Percentiles rank a stretch among this genome's conserved stretches.
Evolutionary conservation across 53 echinoderm and acorn worm species (phyloP).

Genomic region (Hippasteria phrygiana): DNA sequence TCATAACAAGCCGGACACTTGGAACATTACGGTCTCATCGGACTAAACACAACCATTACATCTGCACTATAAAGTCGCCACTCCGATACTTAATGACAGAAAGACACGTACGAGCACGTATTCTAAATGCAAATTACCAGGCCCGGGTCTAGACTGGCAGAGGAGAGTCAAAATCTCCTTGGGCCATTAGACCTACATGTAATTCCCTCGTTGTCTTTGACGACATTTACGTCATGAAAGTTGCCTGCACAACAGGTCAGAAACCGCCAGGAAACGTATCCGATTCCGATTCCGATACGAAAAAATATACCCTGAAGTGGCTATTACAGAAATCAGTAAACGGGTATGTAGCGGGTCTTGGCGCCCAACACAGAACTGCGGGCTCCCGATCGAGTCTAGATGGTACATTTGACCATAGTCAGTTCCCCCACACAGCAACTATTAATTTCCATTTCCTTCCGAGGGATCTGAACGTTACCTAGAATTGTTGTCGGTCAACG

Average conservation of each 20-base stretch:
- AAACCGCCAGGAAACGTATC: background rate
- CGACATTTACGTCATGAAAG: constrained; percentile 54
- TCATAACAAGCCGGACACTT: too few species aligned
- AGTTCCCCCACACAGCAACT: constrained; percentile 13
- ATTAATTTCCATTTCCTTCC: constrained; percentile 46
- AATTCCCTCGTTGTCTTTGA: constrained; percentile 25
- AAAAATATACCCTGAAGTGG: background rate
- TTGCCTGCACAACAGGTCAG: constrained; percentile 47
- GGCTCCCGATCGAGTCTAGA: background rate
- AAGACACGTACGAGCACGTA: background rate
- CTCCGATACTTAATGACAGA: background rate
- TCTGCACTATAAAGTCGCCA: too few species aligned
- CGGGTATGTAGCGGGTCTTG: background rate
- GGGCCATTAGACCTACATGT: background rate
- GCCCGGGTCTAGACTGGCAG: background rate
- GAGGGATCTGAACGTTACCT: constrained; percentile 37
- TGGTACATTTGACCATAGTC: background rate
- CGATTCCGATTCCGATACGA: background rate
- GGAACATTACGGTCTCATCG: too few species aligned
- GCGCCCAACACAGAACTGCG: background rate
- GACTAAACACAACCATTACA: too few species aligned
- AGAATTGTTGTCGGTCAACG: constrained; percentile 42
- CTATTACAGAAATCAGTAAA: background rate
- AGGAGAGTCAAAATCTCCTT: constrained; percentile 31
- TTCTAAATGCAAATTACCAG: background rate